Evolutionary conservation across 1,140 invertebrate genomes (phyloP), one percentile per base, ranked within the genome.

Genomic region (Littorina saxatilis): DNA sequence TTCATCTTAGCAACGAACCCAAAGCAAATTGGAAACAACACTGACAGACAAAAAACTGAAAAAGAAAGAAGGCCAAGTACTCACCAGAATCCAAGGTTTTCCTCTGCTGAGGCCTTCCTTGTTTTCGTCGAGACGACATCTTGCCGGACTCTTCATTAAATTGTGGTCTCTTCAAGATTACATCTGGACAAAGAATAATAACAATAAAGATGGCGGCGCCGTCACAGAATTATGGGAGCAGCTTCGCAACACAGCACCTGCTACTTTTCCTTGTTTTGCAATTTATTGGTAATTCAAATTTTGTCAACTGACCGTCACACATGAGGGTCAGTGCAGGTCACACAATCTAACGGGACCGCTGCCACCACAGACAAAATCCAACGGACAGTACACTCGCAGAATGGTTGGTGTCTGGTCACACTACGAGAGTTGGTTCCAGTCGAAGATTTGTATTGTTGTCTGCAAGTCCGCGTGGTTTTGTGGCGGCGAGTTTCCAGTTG

Each of bases 41-140:
- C 17, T 29, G 29, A 58, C 74, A 77, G 15, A 15, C 11, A 40
- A 63, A 9, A 50, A 50, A 27, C 13, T 29, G 5, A 70, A 50
- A 80, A 73, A 63, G 29, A 43, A 61, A n/a, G 70, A 29, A 37
- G n/a, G 40, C 35, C 17, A 23, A 29, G 7, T 84, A 91, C 90
- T 88, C 84, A 91, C 90, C 68, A 82, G 88, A 85, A 81, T 91
- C 90, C 82, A 90, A 61, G 72, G 88, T 87, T 82, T 87, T 88
- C 80, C 90, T 84, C 83, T 91, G 90, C 79, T 90, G 89, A 79
- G 90, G 90, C 83, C 89, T 87, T 50, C 88, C 90, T 83, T 91
- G 90, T 87, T 91, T 91, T 73, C 90, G 84, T 79, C 90, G 87
- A 82, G 90, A 91, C 89, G 90, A 91, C 90, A 91, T 91, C 66